Base-by-base conservation (phyloP, 2,888 invertebrate species). In the Drosophila neutralis region DNA sequence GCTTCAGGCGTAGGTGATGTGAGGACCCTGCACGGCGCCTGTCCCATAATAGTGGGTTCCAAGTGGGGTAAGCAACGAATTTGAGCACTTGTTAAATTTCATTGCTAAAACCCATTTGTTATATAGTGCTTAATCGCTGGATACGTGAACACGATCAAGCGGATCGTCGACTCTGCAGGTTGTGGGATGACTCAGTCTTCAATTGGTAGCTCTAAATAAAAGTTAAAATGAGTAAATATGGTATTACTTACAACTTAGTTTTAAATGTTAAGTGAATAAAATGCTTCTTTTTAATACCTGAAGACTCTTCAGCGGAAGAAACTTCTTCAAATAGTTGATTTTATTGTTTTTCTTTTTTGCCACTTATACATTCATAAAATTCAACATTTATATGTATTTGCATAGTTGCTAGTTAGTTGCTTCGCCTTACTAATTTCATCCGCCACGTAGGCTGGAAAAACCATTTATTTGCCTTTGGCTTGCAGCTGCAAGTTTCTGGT, bases 1-100 rank as follows among this genome's bases (percentile, higher is more conserved):
- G 95, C 96, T 5, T 97, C 96, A 76, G 98, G 99, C 0, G 97
- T 97, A 80, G 98, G 98, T 0, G 97, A 99, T 94, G 94, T 94
- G 76, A 94, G 96, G 73, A 98, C 98, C 0, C 93, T 98, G 69
- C 99, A 99, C 93, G 98, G 98, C 4, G 98, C 98, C 62, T 99
- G 99, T 93, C 99, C 99, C 2, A 98, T 99, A 33, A 95, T 99
- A 33, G 95, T 97, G 2, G 99, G 99, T 48, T 97, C 97, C 27
- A 99, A 99, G 94, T 99, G 99, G 99, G 98, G 98, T 98, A 93
- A 91, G 94, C 65, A 8, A 10, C 7, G 11, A 45, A 15, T 49
- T 49, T 21, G 15, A n/a, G 5, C 13, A 29, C 18, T 29, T 35
- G 10, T n/a, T 35, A 0, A 15, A 8, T 11, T 45, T 57, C 48